Conservation (phyloP, 1,140 invertebrate genomes). For the Littorina saxatilis region DNA sequence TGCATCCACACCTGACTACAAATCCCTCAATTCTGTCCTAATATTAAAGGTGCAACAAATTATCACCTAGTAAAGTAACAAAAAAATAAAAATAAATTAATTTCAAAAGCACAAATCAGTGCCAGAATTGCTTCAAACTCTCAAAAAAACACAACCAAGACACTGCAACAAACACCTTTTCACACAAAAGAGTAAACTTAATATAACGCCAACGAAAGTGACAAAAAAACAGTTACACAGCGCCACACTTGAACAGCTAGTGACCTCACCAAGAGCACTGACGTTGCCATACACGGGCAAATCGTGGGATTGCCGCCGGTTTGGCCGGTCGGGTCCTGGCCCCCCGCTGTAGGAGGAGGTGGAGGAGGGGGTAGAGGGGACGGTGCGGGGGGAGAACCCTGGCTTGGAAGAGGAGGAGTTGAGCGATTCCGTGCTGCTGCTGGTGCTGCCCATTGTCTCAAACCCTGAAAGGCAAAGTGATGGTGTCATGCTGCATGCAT, state of each 20-base stretch:
- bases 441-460: slow-evolving; percentile 65
- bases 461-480: slow-evolving; percentile 49
- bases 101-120: background rate
- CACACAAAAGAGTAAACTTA: no score
- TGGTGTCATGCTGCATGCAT: background rate
- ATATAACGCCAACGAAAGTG: no score
- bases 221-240: no score
- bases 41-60: no score
- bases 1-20: no score
- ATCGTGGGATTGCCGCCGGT: slow-evolving; percentile 7
- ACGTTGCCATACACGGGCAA: slow-evolving; percentile 55
- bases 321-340: slow-evolving; percentile 2
- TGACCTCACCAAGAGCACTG: slow-evolving; percentile 59
- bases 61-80: background rate
- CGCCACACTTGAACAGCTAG: background rate
- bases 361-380: slow-evolving; percentile 35
- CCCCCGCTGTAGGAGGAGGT: slow-evolving; percentile 29
- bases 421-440: slow-evolving; percentile 74
- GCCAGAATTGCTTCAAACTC: background rate
- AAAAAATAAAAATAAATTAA: background rate
- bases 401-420: slow-evolving; percentile 56
- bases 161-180: no score
- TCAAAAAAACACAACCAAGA: no score
- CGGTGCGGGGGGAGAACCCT: slow-evolving; percentile 39
- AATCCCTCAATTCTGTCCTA: no score